Conservation (phyloP, 2,113 vertebrate species). For the Hemiprocne comata region DNA sequence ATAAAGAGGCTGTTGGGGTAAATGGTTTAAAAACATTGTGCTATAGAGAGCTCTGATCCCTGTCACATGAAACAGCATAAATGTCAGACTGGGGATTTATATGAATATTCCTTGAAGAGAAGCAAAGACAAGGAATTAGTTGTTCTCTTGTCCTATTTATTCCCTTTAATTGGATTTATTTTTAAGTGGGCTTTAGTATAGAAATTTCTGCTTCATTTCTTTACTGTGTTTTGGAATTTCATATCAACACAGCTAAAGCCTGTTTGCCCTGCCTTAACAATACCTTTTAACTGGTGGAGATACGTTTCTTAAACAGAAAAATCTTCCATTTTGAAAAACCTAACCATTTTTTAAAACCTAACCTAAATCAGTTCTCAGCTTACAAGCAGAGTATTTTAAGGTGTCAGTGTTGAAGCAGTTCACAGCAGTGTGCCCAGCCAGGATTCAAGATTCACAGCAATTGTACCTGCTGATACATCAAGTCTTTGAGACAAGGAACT, state of each 20-base stretch:
- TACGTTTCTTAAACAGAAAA: neutral
- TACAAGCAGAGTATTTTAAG: neutral
- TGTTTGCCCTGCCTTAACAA: conserved; percentile 30
- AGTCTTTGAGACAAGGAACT: neutral
- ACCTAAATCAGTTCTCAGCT: neutral
- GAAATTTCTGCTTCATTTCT: conserved; percentile 39
- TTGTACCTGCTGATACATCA: neutral
- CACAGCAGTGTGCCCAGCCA: neutral
- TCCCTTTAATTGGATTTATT: conserved; percentile 66
- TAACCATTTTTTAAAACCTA: neutral
- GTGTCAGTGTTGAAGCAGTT: neutral
- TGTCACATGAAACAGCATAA: conserved; percentile 55
- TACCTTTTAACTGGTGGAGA: neutral
- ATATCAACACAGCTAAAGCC: neutral
- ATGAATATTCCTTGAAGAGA: conserved; percentile 50
- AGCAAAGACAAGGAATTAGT: conserved; percentile 52
- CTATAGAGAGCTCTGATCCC: conserved; percentile 47
- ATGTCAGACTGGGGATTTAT: conserved; percentile 41
- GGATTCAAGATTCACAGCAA: neutral
- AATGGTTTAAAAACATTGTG: conserved; percentile 20
- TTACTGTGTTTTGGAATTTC: conserved; percentile 10
- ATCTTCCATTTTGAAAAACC: neutral
- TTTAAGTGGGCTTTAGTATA: conserved; percentile 48
- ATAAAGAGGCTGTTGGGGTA: conserved; percentile 24
- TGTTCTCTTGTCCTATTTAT: conserved; percentile 66